These are phyloP conservation scores for Cyprinus carpio DNA, from an alignment of 2,113 vertebrate genomes.

Conservation along the genomic window DNA sequence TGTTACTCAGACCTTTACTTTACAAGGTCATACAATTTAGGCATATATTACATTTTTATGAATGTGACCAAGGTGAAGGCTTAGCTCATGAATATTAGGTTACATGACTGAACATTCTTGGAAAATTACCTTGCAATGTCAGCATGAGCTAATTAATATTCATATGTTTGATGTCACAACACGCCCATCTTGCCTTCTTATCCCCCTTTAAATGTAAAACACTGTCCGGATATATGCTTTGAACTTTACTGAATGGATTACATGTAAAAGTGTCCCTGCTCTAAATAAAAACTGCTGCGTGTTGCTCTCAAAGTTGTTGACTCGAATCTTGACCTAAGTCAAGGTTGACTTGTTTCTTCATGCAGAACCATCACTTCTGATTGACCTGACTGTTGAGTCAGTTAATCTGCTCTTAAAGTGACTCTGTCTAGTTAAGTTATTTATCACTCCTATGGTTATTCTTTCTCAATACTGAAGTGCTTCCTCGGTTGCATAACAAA, in stretches of 20 bases:
- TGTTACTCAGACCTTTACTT: not conserved
- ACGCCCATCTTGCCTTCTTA: not conserved
- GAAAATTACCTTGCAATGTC: not conserved
- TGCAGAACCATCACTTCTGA: not conserved
- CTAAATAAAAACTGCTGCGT: not conserved
- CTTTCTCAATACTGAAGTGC: not conserved
- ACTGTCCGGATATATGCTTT: not conserved
- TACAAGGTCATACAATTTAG: not conserved
- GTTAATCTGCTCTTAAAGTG: not conserved
- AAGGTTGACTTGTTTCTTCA: conserved; percentile 1
- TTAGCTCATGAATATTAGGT: not conserved
- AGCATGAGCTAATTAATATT: not conserved
- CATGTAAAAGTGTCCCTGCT: not conserved
- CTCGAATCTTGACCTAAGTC: not conserved
- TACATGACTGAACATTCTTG: not conserved
- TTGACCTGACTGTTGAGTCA: not conserved
- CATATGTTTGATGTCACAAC: not conserved
- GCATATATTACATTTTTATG: not conserved
- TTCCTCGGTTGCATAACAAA: not conserved
- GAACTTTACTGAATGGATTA: not conserved
- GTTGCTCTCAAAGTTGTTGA: not conserved
- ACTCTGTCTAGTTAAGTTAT: conserved; percentile 12
- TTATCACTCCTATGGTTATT: not conserved
- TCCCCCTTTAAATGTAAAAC: not conserved
- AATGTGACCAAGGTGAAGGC: not conserved